Evolutionary conservation across 2,888 invertebrate species (phyloP).

Genomic region (Lochmaea capreae): DNA sequence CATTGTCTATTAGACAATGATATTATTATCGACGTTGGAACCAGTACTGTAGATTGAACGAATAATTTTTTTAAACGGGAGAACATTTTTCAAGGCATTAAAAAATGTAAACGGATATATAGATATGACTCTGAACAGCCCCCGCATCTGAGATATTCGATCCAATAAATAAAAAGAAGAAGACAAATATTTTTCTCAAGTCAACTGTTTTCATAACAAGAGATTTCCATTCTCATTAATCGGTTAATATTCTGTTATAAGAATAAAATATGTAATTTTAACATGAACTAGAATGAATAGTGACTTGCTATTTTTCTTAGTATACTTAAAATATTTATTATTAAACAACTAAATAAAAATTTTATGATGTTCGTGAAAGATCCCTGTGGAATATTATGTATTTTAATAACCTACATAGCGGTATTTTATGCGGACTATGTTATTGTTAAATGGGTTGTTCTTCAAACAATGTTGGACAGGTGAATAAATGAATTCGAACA

Average conservation of each 20-base stretch:
- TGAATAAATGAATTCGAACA: constrained; percentile 58
- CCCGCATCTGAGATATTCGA: not conserved
- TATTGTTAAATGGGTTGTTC: constrained; percentile 83
- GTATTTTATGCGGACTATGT: constrained; percentile 91
- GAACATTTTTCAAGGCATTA: not conserved
- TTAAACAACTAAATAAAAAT: not conserved
- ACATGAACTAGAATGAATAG: constrained; percentile 6
- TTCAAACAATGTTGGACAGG: constrained; percentile 86
- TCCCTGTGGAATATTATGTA: constrained; percentile 87
- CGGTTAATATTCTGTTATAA: not conserved
- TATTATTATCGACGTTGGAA: no score
- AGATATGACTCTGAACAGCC: not conserved
- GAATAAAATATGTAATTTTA: constrained; percentile 5
- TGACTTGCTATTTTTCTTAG: not conserved
- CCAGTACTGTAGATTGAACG: no score
- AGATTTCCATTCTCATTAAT: not conserved
- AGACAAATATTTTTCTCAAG: constrained; percentile 1
- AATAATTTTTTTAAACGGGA: no score
- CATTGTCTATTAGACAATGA: no score
- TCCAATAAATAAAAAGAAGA: not conserved
- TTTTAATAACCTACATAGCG: constrained; percentile 82
- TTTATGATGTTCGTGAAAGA: constrained; percentile 78
- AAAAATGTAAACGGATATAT: not conserved
- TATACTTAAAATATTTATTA: constrained; percentile 20
- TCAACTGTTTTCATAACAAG: not conserved